Conservation (phyloP, 2,113 vertebrate genomes). For the human (Homo sapiens) region DNA sequence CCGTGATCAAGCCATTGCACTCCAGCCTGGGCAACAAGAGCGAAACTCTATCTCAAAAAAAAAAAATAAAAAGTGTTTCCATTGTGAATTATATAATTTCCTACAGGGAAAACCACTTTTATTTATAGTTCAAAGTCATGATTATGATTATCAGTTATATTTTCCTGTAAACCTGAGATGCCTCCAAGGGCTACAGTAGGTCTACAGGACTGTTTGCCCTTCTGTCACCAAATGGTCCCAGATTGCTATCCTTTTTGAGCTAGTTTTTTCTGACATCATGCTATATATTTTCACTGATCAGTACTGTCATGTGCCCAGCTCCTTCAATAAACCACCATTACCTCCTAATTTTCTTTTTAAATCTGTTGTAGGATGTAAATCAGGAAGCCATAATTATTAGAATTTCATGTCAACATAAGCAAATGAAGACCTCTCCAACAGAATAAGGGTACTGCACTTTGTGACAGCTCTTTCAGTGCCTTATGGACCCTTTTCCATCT, state of each 20-base stretch:
- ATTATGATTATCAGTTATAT: neutral
- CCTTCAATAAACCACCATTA: neutral
- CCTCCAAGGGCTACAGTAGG: neutral
- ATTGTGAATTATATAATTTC: neutral
- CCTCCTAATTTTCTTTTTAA: neutral
- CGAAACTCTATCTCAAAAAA: too few species aligned
- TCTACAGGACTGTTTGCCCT: neutral
- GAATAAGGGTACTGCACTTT: neutral
- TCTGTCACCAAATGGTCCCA: neutral
- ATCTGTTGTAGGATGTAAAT: neutral
- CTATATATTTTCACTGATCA: neutral
- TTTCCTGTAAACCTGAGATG: constrained; percentile 10
- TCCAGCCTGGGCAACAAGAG: too few species aligned
- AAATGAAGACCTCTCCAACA: neutral
- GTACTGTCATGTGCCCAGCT: neutral
- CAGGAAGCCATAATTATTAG: neutral
- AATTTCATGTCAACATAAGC: neutral
- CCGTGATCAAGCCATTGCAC: too few species aligned
- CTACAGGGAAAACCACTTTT: neutral
- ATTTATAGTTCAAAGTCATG: neutral
- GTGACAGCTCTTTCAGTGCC: neutral
- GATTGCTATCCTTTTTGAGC: neutral
- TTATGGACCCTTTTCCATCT: neutral
- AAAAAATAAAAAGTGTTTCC: neutral
- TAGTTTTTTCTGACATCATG: neutral